Base-by-base conservation (phyloP, 2,113 vertebrate species). In the Oryzias woworae region DNA sequence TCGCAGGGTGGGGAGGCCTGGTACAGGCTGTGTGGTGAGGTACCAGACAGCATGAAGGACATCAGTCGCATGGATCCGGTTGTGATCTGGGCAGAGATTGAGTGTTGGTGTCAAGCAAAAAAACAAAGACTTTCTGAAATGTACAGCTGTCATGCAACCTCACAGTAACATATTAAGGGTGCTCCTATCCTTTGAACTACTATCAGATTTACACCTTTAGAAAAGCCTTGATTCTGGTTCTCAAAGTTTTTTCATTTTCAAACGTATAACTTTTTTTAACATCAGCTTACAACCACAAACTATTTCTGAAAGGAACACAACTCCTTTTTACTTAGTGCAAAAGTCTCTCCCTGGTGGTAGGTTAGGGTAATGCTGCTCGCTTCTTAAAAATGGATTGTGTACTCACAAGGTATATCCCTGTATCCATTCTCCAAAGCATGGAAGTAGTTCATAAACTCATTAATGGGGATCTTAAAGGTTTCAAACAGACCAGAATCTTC, bases 381-480 rank as follows among this genome's bases (percentile, higher is more conserved):
- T 14, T 14, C 4, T 31, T 17, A 7, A 16, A 67, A 7, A 12
- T 36, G 28, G 24, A 53, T 20, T 5, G 28, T 68, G 14, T 87
- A 95, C 97, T 98, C 87, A 99, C 97, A 99, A 68, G 97, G 97
- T 71, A 98, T 99, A 75, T 98, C 95, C 85, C 97, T 90, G 89
- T 99, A 99, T 66, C 97, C 97, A 28, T 94, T 96, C 88, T 99
- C 97, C 92, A 99, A 88, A 49, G 96, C 96, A 51, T 96, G 95
- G 84, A 99, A 99, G 73, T 98, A 99, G 88, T 98, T 98, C 96
- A 98, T 96, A 80, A 99, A 99, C 85, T 98, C 95, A 62, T 87
- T 92, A 53, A 93, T 64, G 3, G 97, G 97, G 80, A 99, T 98
- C 90, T 93, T 97, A 85, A 99, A 98, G 14, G 93, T 95, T 88